Conservation (phyloP, 1,140 invertebrate species). For the Drosophila bipectinata region DNA sequence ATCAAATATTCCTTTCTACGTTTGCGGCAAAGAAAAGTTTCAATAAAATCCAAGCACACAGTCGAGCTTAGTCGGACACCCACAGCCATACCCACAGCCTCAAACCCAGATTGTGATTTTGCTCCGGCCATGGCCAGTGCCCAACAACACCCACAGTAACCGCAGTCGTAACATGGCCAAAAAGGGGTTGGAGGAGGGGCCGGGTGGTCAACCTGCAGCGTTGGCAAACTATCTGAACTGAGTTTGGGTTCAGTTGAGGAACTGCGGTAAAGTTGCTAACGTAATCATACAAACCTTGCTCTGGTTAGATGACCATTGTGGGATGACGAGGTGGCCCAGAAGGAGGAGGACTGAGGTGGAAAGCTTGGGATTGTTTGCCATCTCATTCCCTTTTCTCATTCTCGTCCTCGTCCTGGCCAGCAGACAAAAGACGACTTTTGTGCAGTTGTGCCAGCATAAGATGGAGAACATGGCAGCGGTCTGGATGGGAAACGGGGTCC, state of each 20-base stretch:
- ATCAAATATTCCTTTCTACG: slow-evolving; percentile 74
- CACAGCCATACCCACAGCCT: neutral
- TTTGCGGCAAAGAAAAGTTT: slow-evolving; percentile 76
- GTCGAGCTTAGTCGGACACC: slow-evolving; percentile 53
- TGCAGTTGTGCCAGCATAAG: slow-evolving; percentile 70
- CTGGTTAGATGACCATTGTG: slow-evolving; percentile 53
- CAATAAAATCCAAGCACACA: slow-evolving; percentile 75
- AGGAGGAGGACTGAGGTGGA: neutral
- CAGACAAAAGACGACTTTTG: slow-evolving; percentile 78
- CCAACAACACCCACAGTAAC: slow-evolving; percentile 76
- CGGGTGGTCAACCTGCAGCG: slow-evolving; percentile 47
- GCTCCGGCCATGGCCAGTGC: slow-evolving; percentile 50
- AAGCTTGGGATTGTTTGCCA: neutral
- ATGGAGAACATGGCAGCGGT: slow-evolving; percentile 60
- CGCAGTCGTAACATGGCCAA: slow-evolving; percentile 64
- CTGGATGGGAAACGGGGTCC: slow-evolving; percentile 43
- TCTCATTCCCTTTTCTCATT: slow-evolving; percentile 8
- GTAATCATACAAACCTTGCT: slow-evolving; percentile 79
- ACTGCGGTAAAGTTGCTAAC: slow-evolving; percentile 80
- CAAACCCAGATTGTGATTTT: slow-evolving; percentile 1
- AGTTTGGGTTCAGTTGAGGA: slow-evolving; percentile 77
- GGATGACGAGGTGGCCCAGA: slow-evolving; percentile 5
- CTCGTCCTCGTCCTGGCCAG: slow-evolving; percentile 22
- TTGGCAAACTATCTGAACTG: slow-evolving; percentile 76
- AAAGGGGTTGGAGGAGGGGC: neutral